These are phyloP conservation scores for Sebastes hubbsi DNA, from an alignment of 2,797 vertebrate genomes.

Conservation along the genomic window DNA sequence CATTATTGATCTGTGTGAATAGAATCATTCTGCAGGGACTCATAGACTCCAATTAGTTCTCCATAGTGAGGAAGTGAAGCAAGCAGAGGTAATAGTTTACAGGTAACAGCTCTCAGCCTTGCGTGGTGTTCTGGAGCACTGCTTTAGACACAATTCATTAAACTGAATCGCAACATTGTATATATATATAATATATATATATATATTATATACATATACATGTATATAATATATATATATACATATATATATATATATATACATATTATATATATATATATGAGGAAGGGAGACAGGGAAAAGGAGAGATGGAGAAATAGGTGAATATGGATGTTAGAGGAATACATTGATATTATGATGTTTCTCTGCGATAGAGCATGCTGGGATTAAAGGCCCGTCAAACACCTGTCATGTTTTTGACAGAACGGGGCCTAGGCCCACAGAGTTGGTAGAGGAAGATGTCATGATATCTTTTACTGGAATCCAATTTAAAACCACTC, in stretches of 20 bases:
- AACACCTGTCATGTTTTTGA: conserved; percentile 40
- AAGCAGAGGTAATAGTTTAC: conserved; percentile 1
- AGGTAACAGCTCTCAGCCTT: conserved; percentile 14
- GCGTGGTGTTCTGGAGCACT: background rate
- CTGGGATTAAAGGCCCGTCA: conserved; percentile 44
- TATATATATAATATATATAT: background rate
- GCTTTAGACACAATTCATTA: conserved; percentile 16
- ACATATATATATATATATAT: background rate
- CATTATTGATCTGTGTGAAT: conserved; percentile 48
- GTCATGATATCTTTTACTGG: conserved; percentile 15
- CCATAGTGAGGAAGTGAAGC: conserved; percentile 4
- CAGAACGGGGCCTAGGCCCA: conserved; percentile 36
- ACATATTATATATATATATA: too few relatives aligned
- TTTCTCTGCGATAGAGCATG: background rate
- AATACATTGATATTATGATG: conserved; percentile 2
- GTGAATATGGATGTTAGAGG: conserved; percentile 6
- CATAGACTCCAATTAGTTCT: conserved; percentile 19
- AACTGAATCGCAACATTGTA: background rate
- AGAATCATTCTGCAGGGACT: conserved; percentile 35
- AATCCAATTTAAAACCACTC: conserved; percentile 11
- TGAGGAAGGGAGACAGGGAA: background rate
- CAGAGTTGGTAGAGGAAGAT: conserved; percentile 5
- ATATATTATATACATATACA: background rate
- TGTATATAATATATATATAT: background rate
- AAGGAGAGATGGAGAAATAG: background rate